Evolutionary conservation across 2,888 invertebrate genomes (phyloP).

Genomic region (Tanytarsus gracilentus): DNA sequence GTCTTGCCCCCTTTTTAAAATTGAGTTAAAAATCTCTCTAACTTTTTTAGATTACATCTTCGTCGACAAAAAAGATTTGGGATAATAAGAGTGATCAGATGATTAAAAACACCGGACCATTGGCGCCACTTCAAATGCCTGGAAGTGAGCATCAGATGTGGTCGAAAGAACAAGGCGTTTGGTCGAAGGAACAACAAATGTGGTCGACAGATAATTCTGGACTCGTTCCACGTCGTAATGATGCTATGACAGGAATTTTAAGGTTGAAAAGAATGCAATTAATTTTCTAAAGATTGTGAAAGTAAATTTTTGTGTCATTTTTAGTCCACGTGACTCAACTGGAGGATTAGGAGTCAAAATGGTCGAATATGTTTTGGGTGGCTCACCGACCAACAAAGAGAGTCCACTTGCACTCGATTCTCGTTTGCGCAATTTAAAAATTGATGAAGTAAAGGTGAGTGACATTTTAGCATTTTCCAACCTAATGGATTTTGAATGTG

Average conservation of each 20-base stretch:
- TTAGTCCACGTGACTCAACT: conserved; percentile 79
- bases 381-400: conserved; percentile 75
- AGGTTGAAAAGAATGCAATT: conserved; percentile 34
- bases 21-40: not conserved
- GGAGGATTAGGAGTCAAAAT: conserved; percentile 91
- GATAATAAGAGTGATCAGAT: conserved; percentile 71
- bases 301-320: conserved; percentile 36
- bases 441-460: conserved; percentile 48
- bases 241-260: conserved; percentile 45
- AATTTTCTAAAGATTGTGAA: not conserved
- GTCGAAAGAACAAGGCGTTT: conserved; percentile 37
- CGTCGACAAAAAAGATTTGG: conserved; percentile 90
- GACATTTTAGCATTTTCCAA: not conserved
- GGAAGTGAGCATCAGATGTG: conserved; percentile 64
- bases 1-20: too few relatives aligned
- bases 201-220: conserved; percentile 84
- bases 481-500: not conserved
- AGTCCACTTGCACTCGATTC: conserved; percentile 51
- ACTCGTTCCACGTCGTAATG: conserved; percentile 65
- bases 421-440: conserved; percentile 54
- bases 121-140: conserved; percentile 62
- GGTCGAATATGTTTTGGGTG: conserved; percentile 96
- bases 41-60: conserved; percentile 73
- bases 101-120: conserved; percentile 54
- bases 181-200: conserved; percentile 61